Percentiles rank a stretch among this genome's conserved stretches.
Evolutionary conservation across 2,113 vertebrate genomes (phyloP).

Genomic region (Chamaea fasciata): DNA sequence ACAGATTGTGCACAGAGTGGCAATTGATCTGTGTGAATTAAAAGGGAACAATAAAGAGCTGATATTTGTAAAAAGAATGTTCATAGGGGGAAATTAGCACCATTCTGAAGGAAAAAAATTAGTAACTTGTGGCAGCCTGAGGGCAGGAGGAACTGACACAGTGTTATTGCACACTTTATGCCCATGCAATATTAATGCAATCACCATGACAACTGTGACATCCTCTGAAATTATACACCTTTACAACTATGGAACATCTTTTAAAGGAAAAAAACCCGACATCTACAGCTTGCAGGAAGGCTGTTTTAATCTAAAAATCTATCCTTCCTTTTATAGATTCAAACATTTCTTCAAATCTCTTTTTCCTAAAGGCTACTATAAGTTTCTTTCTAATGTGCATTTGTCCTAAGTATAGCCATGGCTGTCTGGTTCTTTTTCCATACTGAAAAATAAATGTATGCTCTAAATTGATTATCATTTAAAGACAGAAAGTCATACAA

Average conservation of each 20-base stretch:
- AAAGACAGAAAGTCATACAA: background rate
- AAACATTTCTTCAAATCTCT: background rate
- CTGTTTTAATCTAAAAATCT: background rate
- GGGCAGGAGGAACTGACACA: conserved; percentile 41
- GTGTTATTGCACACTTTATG: conserved; percentile 27
- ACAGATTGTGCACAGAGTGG: background rate
- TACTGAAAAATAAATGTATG: background rate
- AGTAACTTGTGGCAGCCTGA: conserved; percentile 31
- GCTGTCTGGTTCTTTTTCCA: background rate
- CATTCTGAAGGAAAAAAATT: conserved; percentile 20
- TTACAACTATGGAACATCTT: conserved; percentile 42
- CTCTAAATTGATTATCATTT: background rate
- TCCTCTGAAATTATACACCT: conserved; percentile 62
- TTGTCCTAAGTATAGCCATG: background rate
- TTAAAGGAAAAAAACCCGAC: conserved; percentile 37
- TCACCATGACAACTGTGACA: conserved; percentile 68
- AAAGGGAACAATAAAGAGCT: conserved; percentile 38
- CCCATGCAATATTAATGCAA: conserved; percentile 61
- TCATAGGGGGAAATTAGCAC: background rate
- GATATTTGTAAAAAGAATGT: background rate
- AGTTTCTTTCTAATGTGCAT: background rate
- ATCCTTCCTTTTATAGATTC: background rate
- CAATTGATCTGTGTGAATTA: background rate
- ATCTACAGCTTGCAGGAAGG: background rate
- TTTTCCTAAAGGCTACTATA: background rate